Evolutionary conservation across 2,113 vertebrate genomes (phyloP), one percentile per base, ranked within the genome.

Genomic region (Larimichthys polyactis): DNA sequence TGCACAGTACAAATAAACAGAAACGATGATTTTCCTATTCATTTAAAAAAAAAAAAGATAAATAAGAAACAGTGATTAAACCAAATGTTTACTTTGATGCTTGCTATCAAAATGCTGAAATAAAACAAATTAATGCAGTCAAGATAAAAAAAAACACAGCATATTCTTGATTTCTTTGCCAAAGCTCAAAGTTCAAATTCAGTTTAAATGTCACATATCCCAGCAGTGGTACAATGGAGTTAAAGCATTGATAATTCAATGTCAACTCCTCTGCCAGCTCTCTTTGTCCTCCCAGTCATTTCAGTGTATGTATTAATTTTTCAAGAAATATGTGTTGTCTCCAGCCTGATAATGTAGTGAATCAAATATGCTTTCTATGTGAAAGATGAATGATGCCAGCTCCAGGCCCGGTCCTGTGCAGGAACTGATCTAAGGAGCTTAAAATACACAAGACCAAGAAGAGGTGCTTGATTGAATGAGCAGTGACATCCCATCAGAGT

Each of bases 211-310:
- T 40, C 36, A 40, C 36, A 9, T 40, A 40, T 40, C 36, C 36
- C 7, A 8, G 7, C 17, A 7, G 9, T 20, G 11, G 11, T 17
- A 27, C 16, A 11, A 58, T 15, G 14, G 24, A 60, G 9, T 29
- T 3, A 1, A 29, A 19, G 16, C 2, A 49, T 19, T 20, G 8
- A n/a, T 11, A 14, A 52, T 32, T 15, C 19, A 6, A 57, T 27
- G 12, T 67, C 24, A 69, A 9, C n/a, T 69, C 4, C 2, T 27
- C 46, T 79, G 22, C 54, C 58, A 54, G 22, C 58, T 79, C n/a
- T 54, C 48, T 6, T 79, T 36, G 29, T 71, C 32, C 10, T 40
- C 58, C n/a, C 43, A n/a, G 6, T 10, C 43, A 59, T 59, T 24
- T 59, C 65, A 60, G 27, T 24, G 75, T 40, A 58, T 19, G 6